Percentiles rank a stretch among this genome's conserved stretches.
These are phyloP conservation scores for Pristionchus mayeri DNA, from an alignment of 2,888 invertebrate species.

Conservation along the genomic window DNA sequence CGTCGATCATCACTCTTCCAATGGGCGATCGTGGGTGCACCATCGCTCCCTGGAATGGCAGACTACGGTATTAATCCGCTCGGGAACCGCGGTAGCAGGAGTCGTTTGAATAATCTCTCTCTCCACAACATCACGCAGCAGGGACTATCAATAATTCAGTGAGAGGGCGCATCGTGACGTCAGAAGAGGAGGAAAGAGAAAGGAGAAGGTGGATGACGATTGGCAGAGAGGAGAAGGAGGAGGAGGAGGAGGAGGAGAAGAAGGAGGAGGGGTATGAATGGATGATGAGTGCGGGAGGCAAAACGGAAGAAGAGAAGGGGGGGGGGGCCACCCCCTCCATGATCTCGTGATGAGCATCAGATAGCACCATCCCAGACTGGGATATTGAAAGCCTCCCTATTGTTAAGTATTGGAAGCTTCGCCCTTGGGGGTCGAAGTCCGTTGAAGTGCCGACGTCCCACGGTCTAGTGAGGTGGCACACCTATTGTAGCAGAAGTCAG, in stretches of 20 bases:
- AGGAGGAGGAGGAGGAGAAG: neutral
- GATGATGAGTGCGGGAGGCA: too few species aligned
- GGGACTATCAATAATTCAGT: slow-evolving; percentile 14
- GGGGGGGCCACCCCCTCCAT: too few species aligned
- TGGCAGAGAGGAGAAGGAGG: neutral
- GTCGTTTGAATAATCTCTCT: neutral
- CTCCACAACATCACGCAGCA: neutral
- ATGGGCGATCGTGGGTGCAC: slow-evolving; percentile 39
- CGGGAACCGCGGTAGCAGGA: neutral
- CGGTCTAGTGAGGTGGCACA: too few species aligned
- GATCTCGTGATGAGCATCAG: too few species aligned
- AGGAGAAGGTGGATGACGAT: slow-evolving; percentile 6
- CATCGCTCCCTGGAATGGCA: slow-evolving; percentile 14
- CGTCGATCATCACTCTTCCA: slow-evolving; percentile 14
- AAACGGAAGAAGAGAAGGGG: too few species aligned
- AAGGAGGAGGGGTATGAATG: neutral
- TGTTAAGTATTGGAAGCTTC: too few species aligned
- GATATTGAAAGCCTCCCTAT: too few species aligned
- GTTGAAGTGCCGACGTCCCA: too few species aligned
- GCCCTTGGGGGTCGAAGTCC: too few species aligned
- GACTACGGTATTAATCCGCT: neutral
- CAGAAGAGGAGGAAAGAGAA: neutral
- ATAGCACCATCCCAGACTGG: too few species aligned
- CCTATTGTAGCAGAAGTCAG: too few species aligned
- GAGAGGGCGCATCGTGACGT: neutral